These are phyloP conservation scores for Glyphotaelius pellucidus DNA, from an alignment of 2,888 invertebrate species.

Conservation along the genomic window DNA sequence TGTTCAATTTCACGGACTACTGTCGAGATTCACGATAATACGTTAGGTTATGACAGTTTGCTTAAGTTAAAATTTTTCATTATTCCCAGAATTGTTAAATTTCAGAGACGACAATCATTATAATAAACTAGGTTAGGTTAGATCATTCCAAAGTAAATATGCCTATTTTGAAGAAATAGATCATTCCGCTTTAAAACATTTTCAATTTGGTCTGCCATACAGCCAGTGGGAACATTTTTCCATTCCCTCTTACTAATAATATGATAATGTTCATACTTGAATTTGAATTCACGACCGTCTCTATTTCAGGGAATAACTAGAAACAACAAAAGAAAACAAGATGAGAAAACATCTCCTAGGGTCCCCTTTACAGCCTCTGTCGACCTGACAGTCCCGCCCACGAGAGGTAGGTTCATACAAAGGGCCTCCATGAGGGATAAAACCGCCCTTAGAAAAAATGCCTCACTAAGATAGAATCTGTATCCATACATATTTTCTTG, in stretches of 20 bases:
- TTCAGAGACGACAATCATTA: no score
- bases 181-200: no score
- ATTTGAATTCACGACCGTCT: neutral
- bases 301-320: neutral
- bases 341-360: neutral
- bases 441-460: neutral
- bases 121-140: no score
- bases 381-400: neutral
- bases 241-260: neutral
- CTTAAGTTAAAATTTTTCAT: no score
- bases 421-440: neutral
- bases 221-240: neutral
- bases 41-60: no score
- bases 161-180: no score
- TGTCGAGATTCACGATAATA: no score
- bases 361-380: neutral
- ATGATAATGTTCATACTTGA: neutral
- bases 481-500: no score
- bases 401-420: neutral
- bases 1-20: no score
- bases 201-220: neutral
- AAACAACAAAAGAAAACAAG: neutral
- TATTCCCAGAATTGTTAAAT: no score
- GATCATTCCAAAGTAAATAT: no score
- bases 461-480: neutral